Conservation (phyloP, 2,797 vertebrate genomes). For the Eulemur coronatus region DNA sequence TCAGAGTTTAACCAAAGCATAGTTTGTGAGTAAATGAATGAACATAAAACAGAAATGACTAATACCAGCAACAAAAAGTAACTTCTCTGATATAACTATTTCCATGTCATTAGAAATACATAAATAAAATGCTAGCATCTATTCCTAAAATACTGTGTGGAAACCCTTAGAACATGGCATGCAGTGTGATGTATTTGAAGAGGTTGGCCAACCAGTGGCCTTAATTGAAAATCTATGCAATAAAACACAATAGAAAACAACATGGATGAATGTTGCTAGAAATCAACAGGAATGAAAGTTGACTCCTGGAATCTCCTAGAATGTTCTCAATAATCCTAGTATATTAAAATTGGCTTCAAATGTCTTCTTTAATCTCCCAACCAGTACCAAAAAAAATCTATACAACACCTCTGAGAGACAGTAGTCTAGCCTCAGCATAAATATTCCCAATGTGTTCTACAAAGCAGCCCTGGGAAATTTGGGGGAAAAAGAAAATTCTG, state of each 20-base stretch:
- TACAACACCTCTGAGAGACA: background rate
- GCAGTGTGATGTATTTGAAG: background rate
- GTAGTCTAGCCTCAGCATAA: background rate
- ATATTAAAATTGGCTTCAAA: background rate
- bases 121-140: background rate
- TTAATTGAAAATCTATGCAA: background rate
- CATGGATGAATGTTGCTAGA: background rate
- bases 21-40: background rate
- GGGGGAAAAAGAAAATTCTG: background rate
- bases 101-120: background rate
- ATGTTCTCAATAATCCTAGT: background rate
- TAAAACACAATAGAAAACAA: background rate
- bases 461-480: background rate
- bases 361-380: background rate
- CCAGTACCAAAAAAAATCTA: background rate
- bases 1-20: background rate
- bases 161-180: background rate
- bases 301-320: background rate
- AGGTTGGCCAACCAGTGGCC: background rate
- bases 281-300: background rate
- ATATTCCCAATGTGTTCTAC: background rate
- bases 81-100: background rate
- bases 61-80: background rate
- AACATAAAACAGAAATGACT: background rate
- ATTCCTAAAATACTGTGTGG: background rate